A percentile compares a stretch with the other conserved stretches of the same genome.
These are phyloP conservation scores for Quadriops clusia DNA, from an alignment of 2,888 invertebrate genomes.

Conservation along the genomic window DNA sequence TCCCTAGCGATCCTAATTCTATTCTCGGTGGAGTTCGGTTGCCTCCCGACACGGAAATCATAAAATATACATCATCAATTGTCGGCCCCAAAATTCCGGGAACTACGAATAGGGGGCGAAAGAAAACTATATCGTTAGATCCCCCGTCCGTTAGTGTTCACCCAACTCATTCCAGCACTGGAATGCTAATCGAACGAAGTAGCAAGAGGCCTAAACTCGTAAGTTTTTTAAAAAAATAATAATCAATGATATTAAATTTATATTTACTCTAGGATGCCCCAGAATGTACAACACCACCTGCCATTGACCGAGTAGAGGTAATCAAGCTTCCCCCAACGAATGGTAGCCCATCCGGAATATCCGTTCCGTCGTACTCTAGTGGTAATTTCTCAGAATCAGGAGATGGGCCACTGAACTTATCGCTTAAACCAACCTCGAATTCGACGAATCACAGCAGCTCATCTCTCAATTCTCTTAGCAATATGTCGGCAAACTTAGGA, in stretches of 20 bases:
- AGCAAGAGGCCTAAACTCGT: constrained; percentile 35
- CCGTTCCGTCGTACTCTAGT: constrained; percentile 21
- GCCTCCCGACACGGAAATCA: constrained; percentile 82
- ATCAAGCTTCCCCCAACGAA: constrained; percentile 64
- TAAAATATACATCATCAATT: constrained; percentile 79
- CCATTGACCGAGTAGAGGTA: constrained; percentile 66
- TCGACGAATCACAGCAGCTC: constrained; percentile 33
- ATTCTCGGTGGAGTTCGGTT: constrained; percentile 72
- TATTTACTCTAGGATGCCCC: neutral
- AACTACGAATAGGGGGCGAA: constrained; percentile 71
- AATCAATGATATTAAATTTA: neutral
- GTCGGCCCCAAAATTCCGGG: constrained; percentile 79
- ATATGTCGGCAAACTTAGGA: constrained; percentile 40
- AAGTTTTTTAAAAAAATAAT: constrained; percentile 16
- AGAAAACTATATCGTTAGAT: constrained; percentile 80
- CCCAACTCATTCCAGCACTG: constrained; percentile 37
- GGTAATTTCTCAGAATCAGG: constrained; percentile 38
- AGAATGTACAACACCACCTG: constrained; percentile 23
- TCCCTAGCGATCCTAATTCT: constrained; percentile 64
- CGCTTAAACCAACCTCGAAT: constrained; percentile 53
- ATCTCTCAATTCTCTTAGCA: constrained; percentile 47
- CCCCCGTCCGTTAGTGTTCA: constrained; percentile 53
- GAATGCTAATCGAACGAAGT: constrained; percentile 39
- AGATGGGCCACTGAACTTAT: constrained; percentile 73
- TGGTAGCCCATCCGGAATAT: constrained; percentile 33